Conservation (phyloP, 2,888 invertebrate species). For the Drosophila quinaria region DNA sequence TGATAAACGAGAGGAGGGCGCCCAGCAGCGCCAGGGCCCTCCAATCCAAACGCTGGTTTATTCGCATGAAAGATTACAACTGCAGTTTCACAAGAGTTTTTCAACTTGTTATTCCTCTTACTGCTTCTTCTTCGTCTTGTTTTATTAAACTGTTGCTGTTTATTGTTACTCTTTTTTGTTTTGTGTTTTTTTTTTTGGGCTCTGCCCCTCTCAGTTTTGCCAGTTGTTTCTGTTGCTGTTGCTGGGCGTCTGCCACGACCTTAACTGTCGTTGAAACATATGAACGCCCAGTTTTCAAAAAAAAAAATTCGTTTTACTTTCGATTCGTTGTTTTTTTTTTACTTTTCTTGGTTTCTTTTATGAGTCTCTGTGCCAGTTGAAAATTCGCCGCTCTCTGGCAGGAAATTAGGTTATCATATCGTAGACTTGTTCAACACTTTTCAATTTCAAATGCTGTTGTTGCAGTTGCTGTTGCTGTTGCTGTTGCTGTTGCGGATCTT, state of each 20-base stretch:
- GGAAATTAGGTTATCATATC: slow-evolving; percentile 80
- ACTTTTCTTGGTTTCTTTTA: slow-evolving; percentile 32
- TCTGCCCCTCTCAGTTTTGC: slow-evolving; percentile 45
- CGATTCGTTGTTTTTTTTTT: slow-evolving; percentile 56
- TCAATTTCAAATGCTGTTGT: slow-evolving; percentile 65
- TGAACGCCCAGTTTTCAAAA: slow-evolving; percentile 56
- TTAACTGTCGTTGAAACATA: slow-evolving; percentile 70
- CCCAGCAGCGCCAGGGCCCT: slow-evolving; percentile 86
- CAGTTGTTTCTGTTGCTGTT: slow-evolving; percentile 55
- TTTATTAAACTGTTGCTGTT: slow-evolving; percentile 16
- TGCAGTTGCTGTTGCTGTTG: too few relatives aligned
- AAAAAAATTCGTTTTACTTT: slow-evolving; percentile 64
- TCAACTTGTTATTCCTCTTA: slow-evolving; percentile 12
- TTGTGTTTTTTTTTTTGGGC: slow-evolving; percentile 14
- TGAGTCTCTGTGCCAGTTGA: slow-evolving; percentile 40
- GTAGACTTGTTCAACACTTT: slow-evolving; percentile 75
- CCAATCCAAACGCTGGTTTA: slow-evolving; percentile 84
- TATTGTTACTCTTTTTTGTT: slow-evolving; percentile 13
- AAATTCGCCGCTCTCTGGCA: slow-evolving; percentile 43
- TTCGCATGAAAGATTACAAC: slow-evolving; percentile 84
- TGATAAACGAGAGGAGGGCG: slow-evolving; percentile 85
- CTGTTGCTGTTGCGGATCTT: slow-evolving; percentile 73
- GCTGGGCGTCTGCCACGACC: slow-evolving; percentile 74
- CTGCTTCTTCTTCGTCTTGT: slow-evolving; percentile 6
- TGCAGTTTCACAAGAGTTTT: slow-evolving; percentile 51